Evolutionary conservation across 2,888 invertebrate species (phyloP).

Genomic region (Poecilobothrus nobilitatus): DNA sequence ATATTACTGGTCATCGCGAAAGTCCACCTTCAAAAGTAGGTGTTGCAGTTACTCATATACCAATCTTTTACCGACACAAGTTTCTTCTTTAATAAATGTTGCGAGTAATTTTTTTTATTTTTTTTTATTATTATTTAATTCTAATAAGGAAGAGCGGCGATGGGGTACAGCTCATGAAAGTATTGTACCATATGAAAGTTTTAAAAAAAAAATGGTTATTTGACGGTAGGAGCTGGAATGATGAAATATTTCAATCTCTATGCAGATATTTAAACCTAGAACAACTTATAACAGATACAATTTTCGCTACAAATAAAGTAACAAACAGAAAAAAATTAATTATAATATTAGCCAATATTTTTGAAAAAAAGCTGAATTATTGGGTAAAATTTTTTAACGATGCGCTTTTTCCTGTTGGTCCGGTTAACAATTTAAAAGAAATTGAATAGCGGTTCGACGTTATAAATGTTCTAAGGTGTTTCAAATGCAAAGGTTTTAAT

Average conservation of each 20-base stretch:
- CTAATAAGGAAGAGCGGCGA: conserved; percentile 64
- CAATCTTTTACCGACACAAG: conserved; percentile 89
- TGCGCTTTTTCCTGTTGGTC: conserved; percentile 77
- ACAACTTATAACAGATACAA: conserved; percentile 53
- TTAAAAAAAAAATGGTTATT: conserved; percentile 68
- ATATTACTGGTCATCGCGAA: too few relatives aligned
- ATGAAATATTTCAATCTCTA: conserved; percentile 67
- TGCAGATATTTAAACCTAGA: conserved; percentile 55
- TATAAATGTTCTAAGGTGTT: conserved; percentile 64
- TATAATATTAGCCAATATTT: conserved; percentile 50
- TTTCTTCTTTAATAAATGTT: conserved; percentile 79
- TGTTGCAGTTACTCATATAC: conserved; percentile 87
- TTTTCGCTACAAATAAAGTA: conserved; percentile 69
- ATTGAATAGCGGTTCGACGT: conserved; percentile 85
- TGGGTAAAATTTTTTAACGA: conserved; percentile 67
- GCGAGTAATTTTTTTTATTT: conserved; percentile 84
- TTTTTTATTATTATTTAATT: too few relatives aligned
- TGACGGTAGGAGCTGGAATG: conserved; percentile 82
- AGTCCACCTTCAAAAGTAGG: conserved; percentile 88
- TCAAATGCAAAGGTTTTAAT: conserved; percentile 60
- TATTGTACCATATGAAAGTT: conserved; percentile 90
- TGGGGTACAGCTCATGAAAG: conserved; percentile 90
- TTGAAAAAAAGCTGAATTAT: conserved; percentile 59
- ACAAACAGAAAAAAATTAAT: conserved; percentile 63
- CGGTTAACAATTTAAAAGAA: conserved; percentile 76